Evolutionary conservation across 2,797 vertebrate species (phyloP).

Genomic region (Glossophaga mutica): DNA sequence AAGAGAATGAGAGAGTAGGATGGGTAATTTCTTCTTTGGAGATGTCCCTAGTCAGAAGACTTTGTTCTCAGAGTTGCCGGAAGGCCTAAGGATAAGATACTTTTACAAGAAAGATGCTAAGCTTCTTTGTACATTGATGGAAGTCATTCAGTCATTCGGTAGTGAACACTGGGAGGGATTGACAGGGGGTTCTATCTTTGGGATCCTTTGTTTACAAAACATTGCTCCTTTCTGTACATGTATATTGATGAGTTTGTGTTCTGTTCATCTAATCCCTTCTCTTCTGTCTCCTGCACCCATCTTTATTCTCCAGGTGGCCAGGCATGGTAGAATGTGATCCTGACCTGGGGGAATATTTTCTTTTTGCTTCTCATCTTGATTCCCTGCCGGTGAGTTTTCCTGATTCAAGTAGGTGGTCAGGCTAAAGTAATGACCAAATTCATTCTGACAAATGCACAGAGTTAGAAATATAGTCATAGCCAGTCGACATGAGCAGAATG

Average conservation of each 20-base stretch:
- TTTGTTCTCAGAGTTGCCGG: neutral
- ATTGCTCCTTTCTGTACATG: neutral
- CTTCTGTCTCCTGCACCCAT: neutral
- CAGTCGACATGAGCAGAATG: neutral
- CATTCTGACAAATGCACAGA: neutral
- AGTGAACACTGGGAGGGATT: neutral
- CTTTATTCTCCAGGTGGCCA: slow-evolving; percentile 80
- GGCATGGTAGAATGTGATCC: slow-evolving; percentile 83
- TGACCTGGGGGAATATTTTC: slow-evolving; percentile 78
- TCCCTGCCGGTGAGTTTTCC: slow-evolving; percentile 78
- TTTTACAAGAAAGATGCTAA: neutral
- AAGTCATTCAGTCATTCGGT: slow-evolving; percentile 17
- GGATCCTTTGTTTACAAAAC: neutral
- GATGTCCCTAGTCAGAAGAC: neutral
- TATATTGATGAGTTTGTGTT: slow-evolving; percentile 18
- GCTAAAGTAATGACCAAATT: neutral
- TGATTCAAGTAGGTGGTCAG: neutral
- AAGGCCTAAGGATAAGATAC: neutral
- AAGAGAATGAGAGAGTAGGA: neutral
- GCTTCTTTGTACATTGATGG: neutral
- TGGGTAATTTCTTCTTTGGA: neutral
- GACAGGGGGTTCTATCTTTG: neutral
- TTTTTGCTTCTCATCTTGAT: slow-evolving; percentile 77
- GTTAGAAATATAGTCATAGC: slow-evolving; percentile 19
- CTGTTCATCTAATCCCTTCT: slow-evolving; percentile 4